phyloP scores from a whole-genome alignment of 2,888 invertebrate genomes.

The Chymomyza amoena region DNA sequence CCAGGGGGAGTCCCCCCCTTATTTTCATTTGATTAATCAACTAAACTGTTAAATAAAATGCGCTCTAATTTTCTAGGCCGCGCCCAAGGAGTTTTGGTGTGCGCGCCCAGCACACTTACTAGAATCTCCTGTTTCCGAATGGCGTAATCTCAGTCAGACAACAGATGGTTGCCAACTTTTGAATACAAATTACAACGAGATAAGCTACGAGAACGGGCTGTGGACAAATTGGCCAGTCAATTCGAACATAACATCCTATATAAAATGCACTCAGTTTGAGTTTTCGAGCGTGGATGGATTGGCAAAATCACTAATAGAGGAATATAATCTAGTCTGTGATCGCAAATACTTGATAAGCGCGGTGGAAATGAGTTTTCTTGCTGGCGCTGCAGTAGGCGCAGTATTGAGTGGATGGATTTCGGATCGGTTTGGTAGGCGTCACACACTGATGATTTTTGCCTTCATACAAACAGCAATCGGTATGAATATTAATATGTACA shows the following conservation, averaged over 20 bases:
- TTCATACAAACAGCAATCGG: constrained; percentile 81
- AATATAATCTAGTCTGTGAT: constrained; percentile 83
- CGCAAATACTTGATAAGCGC: constrained; percentile 80
- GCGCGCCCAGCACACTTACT: constrained; percentile 79
- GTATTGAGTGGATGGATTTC: constrained; percentile 84
- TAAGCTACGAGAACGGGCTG: constrained; percentile 44
- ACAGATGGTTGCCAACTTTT: constrained; percentile 79
- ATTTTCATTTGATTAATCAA: too few species aligned
- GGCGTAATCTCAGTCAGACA: constrained; percentile 81
- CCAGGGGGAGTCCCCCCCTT: too few species aligned
- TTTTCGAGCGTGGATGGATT: constrained; percentile 64
- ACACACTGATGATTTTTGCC: constrained; percentile 81
- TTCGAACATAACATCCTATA: constrained; percentile 39
- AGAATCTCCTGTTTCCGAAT: constrained; percentile 77
- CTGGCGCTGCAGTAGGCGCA: constrained; percentile 83
- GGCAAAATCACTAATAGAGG: constrained; percentile 80
- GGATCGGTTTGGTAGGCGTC: constrained; percentile 84
- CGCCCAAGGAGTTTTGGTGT: constrained; percentile 81
- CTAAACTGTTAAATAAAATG: neutral
- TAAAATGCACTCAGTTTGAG: constrained; percentile 78
- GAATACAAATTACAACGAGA: constrained; percentile 51
- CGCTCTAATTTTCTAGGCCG: constrained; percentile 74
- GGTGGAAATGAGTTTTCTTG: constrained; percentile 84
- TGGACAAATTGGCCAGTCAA: constrained; percentile 55
- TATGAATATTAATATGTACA: constrained; percentile 30